These are phyloP conservation scores for Bursaphelenchus okinawaensis DNA, from an alignment of 2,888 invertebrate genomes.

Conservation along the genomic window DNA sequence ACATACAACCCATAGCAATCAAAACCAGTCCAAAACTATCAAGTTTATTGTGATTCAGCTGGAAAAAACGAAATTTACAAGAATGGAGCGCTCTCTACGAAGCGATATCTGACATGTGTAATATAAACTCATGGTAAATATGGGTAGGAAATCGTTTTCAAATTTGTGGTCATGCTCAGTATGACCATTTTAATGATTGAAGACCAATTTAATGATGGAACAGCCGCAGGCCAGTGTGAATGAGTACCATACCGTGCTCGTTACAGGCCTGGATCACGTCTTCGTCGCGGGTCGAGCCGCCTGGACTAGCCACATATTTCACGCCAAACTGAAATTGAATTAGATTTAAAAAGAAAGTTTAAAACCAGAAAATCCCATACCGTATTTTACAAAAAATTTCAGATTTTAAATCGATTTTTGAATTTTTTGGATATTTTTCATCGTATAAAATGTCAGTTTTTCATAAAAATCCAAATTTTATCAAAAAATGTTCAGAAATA, in stretches of 20 bases:
- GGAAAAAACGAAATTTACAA: too few relatives aligned
- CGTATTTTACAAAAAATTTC: background rate
- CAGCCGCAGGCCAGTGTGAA: conserved; percentile 71
- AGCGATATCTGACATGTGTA: background rate
- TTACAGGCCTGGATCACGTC: conserved; percentile 84
- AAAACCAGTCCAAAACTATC: too few relatives aligned
- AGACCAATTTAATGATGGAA: conserved; percentile 32
- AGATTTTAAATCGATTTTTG: conserved; percentile 1
- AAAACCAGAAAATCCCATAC: background rate
- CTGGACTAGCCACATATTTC: conserved; percentile 82
- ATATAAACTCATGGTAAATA: too few relatives aligned
- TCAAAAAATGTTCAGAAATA: too few relatives aligned
- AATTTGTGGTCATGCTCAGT: too few relatives aligned
- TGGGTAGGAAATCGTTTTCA: background rate
- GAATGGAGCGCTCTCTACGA: too few relatives aligned
- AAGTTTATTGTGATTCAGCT: too few relatives aligned
- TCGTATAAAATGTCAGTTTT: too few relatives aligned
- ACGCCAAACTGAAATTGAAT: conserved; percentile 78
- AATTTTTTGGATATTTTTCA: too few relatives aligned
- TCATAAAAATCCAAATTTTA: too few relatives aligned
- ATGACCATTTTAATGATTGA: too few relatives aligned
- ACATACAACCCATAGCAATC: too few relatives aligned
- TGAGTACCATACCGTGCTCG: conserved; percentile 78
- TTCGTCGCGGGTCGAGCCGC: conserved; percentile 87
- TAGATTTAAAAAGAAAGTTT: background rate